Conservation (phyloP, 1,140 invertebrate species). For the Drosophila biarmipes region DNA sequence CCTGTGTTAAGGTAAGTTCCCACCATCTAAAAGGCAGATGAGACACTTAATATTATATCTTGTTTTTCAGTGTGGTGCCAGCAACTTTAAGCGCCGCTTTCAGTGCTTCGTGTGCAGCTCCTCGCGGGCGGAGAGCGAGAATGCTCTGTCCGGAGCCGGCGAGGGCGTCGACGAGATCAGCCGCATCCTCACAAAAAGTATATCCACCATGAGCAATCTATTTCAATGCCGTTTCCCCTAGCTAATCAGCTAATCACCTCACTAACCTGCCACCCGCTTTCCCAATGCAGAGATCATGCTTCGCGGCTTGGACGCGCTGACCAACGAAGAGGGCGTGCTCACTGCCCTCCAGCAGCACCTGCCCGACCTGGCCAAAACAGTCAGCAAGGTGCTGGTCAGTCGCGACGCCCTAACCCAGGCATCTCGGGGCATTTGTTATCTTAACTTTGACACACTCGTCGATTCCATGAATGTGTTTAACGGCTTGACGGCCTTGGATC, state of each 20-base stretch:
- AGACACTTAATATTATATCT: background rate
- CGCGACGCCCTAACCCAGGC: constrained; percentile 92
- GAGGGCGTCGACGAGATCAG: constrained; percentile 95
- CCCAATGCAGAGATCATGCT: constrained; percentile 90
- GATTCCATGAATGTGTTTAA: constrained; percentile 93
- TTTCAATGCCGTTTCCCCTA: constrained; percentile 41
- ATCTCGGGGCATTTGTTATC: constrained; percentile 92
- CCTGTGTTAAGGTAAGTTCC: constrained; percentile 87
- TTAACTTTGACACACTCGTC: constrained; percentile 92
- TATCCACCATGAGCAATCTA: constrained; percentile 54
- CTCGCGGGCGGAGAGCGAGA: constrained; percentile 90
- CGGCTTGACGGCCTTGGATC: constrained; percentile 87
- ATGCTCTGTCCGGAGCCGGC: constrained; percentile 85
- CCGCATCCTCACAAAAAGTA: constrained; percentile 94
- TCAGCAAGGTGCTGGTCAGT: constrained; percentile 91
- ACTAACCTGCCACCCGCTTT: constrained; percentile 47
- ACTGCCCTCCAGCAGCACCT: constrained; percentile 88
- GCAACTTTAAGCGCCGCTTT: constrained; percentile 96
- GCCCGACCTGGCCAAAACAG: constrained; percentile 88
- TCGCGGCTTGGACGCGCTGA: constrained; percentile 92
- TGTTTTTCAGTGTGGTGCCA: constrained; percentile 91
- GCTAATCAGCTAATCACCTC: constrained; percentile 20
- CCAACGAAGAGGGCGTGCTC: constrained; percentile 93
- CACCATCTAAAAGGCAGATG: too few species aligned
- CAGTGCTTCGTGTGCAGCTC: constrained; percentile 95